Percentiles rank a stretch among this genome's conserved stretches.
Conservation (phyloP, 2,888 invertebrate species). For the Himalopsyche anomala region DNA sequence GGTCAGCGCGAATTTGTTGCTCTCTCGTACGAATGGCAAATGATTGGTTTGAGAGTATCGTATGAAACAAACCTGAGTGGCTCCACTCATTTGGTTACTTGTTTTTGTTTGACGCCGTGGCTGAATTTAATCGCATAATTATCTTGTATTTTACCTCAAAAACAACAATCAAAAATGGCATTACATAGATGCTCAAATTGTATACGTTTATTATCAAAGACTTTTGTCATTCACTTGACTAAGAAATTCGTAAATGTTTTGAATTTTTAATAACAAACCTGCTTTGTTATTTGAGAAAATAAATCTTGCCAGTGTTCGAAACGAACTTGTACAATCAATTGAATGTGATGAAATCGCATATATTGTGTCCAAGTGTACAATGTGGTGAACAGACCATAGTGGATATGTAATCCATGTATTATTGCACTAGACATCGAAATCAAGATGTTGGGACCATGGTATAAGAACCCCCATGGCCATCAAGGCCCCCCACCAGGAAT, state of each 20-base stretch:
- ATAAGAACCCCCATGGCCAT: not conserved
- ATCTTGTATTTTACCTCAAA: slow-evolving; percentile 5
- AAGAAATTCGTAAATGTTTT: not conserved
- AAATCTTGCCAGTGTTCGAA: not conserved
- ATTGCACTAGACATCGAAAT: not conserved
- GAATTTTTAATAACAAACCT: not conserved
- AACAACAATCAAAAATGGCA: not conserved
- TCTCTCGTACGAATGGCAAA: slow-evolving; percentile 10
- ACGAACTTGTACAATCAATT: not conserved
- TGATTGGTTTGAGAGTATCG: slow-evolving; percentile 2
- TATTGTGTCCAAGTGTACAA: not conserved
- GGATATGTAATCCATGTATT: not conserved
- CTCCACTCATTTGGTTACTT: not conserved
- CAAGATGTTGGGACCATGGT: slow-evolving; percentile 36
- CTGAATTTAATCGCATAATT: slow-evolving; percentile 5
- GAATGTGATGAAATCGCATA: not conserved
- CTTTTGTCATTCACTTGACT: not conserved
- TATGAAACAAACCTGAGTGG: not conserved
- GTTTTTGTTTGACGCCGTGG: not conserved
- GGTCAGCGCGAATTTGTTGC: not conserved
- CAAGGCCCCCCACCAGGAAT: not conserved
- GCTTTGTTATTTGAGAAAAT: not conserved
- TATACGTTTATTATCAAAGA: not conserved
- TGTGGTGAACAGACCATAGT: not conserved
- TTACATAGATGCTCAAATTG: not conserved